Conservation (phyloP, 2,797 vertebrate species). For the Toxotes lorentzi region DNA sequence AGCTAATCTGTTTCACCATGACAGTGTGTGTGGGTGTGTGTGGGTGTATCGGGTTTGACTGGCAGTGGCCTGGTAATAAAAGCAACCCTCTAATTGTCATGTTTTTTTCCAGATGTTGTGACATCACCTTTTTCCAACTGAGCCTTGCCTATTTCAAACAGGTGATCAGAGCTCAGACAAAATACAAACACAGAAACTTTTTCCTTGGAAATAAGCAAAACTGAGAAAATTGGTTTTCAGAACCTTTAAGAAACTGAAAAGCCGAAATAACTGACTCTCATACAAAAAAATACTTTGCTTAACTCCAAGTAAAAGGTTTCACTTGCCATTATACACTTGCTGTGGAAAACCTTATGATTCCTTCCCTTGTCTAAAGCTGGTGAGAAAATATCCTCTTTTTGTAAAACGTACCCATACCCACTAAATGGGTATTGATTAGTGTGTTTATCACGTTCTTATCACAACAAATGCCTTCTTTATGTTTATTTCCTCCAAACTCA, state of each 20-base stretch:
- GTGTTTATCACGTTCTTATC: constrained; percentile 38
- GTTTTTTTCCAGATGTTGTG: neutral
- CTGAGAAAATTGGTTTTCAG: neutral
- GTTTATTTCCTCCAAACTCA: constrained; percentile 26
- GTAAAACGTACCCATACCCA: neutral
- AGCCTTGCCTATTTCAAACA: neutral
- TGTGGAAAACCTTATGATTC: neutral
- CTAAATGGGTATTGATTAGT: constrained; percentile 8
- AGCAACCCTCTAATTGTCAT: neutral
- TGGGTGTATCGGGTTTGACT: neutral
- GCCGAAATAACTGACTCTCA: neutral
- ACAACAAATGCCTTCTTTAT: constrained; percentile 9
- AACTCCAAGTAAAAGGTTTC: neutral
- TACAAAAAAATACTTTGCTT: neutral
- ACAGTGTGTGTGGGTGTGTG: neutral
- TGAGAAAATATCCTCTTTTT: neutral
- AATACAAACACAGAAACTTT: constrained; percentile 17
- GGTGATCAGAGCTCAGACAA: constrained; percentile 4
- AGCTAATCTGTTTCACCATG: neutral
- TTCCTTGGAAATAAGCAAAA: constrained; percentile 19
- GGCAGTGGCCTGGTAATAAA: neutral
- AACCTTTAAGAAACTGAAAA: neutral
- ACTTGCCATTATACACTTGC: neutral
- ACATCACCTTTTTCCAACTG: neutral
- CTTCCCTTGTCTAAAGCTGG: neutral